phyloP scores from a whole-genome alignment of 2,797 vertebrate genomes.

The Xerus rutilus region DNA sequence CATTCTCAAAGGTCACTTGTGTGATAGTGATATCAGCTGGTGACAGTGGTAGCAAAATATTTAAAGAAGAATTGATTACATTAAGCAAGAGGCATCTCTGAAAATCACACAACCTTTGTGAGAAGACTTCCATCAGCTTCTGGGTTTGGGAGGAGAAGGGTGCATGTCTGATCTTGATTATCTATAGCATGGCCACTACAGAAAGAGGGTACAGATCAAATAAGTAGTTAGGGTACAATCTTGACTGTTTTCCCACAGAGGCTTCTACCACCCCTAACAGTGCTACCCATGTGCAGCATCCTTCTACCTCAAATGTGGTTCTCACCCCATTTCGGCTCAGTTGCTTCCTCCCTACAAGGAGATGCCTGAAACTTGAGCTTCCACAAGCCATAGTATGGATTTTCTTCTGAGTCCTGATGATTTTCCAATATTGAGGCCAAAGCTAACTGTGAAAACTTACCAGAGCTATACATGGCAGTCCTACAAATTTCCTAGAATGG shows the following conservation, averaged over 20 bases:
- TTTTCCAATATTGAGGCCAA: not conserved
- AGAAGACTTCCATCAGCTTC: constrained; percentile 20
- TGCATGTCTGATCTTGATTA: too few species aligned
- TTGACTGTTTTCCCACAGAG: not conserved
- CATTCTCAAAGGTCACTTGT: not conserved
- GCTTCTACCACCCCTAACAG: not conserved
- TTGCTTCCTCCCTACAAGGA: not conserved
- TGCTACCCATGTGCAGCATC: rapidly evolving
- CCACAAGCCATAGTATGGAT: not conserved
- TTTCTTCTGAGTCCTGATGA: not conserved
- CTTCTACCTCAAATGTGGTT: not conserved
- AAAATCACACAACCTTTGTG: not conserved
- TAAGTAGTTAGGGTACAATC: not conserved
- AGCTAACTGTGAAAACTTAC: not conserved
- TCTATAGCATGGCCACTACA: not conserved
- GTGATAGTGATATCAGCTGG: not conserved
- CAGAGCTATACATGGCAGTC: not conserved
- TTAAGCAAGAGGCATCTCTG: not conserved
- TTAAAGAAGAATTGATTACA: not conserved
- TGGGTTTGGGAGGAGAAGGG: not conserved
- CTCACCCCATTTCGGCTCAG: not conserved
- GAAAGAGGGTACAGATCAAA: not conserved
- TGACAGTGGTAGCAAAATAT: not conserved
- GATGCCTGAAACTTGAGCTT: not conserved
- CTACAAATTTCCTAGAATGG: constrained; percentile 38